Evolutionary conservation across 2,888 invertebrate species (phyloP), one percentile per base, ranked within the genome.

Genomic region (Synergus umbraculus): DNA sequence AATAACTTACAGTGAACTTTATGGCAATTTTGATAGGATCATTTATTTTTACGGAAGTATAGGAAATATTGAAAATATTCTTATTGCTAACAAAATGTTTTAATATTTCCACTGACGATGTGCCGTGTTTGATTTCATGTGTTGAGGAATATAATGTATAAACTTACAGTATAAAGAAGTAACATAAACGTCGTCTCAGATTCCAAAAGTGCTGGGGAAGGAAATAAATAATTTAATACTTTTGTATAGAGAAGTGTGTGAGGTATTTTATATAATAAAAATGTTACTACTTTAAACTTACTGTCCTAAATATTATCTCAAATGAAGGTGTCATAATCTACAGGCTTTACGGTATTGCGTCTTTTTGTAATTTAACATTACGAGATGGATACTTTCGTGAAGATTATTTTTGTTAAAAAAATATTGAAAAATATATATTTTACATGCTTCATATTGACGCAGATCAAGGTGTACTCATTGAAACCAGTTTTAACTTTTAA

Each of bases 401-500:
- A 54, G 73, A 73, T 73, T 73, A 49, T 54, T 73, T 73, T 73
- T 73, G 73, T 73, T 73, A 73, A 73, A 73, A 73, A 73, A 73
- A 37, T 54, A 29, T 73, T 49, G 29, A 54, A 54, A 73, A 63
- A 63, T 63, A 73, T 73, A 73, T 73, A 41, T 73, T 73, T 73
- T 73, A 54, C 73, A 54, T 54, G 73, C 73, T 73, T 73, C 54
- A 73, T 73, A 54, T 73, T 54, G 37, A 73, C 29, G 41, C 54
- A 54, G 22, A 73, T 37, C 18, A n/a, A 54, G 4, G 37, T 73
- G 73, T 73, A 15, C 4, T 73, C n/a, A 54, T 73, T 73, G 2
- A 73, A 73, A 54, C 54, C 37, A 49, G 9, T 15, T 15, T n/a
- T 5, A 13, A 22, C 5, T 22, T 46, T 67, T 15, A 13, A 22